Evolutionary conservation across 2,888 invertebrate species (phyloP).

Genomic region (Rapana venosa): DNA sequence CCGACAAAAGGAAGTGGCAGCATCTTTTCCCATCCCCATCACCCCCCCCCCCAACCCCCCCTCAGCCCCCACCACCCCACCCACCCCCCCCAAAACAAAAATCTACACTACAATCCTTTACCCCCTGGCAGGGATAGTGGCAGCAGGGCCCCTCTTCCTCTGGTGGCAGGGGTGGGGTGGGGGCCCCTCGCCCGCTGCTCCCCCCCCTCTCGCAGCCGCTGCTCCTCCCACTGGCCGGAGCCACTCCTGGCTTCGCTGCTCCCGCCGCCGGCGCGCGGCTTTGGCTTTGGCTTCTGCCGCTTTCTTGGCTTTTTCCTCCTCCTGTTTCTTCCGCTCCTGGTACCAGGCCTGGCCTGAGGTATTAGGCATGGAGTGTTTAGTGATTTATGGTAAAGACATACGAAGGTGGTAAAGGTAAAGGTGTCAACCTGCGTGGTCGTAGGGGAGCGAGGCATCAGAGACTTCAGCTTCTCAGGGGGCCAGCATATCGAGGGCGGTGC

Average conservation of each 20-base stretch:
- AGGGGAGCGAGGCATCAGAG: no score
- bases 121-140: conserved; percentile 42
- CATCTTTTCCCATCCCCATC: no score
- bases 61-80: no score
- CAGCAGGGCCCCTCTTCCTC: conserved; percentile 56
- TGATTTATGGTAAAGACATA: no score
- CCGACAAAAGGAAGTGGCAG: no score
- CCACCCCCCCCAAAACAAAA: no score
- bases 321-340: conserved; percentile 66
- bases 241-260: conserved; percentile 43
- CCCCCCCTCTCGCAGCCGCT: conserved; percentile 59
- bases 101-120: no score
- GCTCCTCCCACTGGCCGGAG: conserved; percentile 57
- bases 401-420: no score
- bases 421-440: no score
- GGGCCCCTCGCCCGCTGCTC: conserved; percentile 58
- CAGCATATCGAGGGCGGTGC: no score
- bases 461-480: no score
- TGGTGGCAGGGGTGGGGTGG: conserved; percentile 60
- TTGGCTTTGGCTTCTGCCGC: conserved; percentile 61
- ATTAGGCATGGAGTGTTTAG: not conserved
- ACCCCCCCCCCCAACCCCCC: no score
- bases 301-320: conserved; percentile 64
- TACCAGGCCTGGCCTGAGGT: conserved; percentile 73
- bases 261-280: conserved; percentile 52